These are phyloP conservation scores for Pituophis catenifer DNA, from an alignment of 2,113 vertebrate species.

Conservation along the genomic window DNA sequence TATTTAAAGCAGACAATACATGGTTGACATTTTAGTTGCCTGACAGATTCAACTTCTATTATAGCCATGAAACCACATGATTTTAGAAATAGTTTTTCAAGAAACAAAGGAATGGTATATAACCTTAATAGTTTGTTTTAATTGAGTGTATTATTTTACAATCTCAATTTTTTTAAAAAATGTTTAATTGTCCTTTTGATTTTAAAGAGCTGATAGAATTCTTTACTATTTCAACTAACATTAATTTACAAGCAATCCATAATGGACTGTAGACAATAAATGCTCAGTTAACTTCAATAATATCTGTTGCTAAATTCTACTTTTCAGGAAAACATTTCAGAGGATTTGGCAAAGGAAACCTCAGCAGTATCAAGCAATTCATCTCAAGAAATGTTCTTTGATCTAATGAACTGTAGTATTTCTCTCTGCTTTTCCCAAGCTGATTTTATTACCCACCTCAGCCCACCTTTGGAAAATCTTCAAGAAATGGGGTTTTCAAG, in stretches of 20 bases:
- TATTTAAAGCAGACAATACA: neutral
- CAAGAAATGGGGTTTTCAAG: constrained; percentile 23
- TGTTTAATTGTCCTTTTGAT: neutral
- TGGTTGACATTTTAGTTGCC: neutral
- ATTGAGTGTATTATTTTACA: neutral
- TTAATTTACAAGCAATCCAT: neutral
- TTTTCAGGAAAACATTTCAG: neutral
- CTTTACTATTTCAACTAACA: neutral
- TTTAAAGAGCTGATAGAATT: constrained; percentile 9
- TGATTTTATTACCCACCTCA: constrained; percentile 1
- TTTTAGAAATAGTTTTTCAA: neutral
- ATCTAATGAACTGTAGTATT: constrained; percentile 28
- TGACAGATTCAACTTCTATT: neutral
- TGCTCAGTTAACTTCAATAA: neutral
- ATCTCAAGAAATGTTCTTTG: constrained; percentile 17
- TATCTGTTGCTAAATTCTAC: neutral
- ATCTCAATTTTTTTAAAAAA: neutral
- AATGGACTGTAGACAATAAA: constrained; percentile 3
- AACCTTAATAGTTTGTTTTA: neutral
- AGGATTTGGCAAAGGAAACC: neutral
- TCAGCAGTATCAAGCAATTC: neutral
- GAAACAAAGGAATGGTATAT: neutral
- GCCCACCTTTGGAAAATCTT: neutral
- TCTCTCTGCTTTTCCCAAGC: neutral
- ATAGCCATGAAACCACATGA: neutral